Evolutionary conservation across 1,140 invertebrate genomes (phyloP).

Genomic region (Cylas formicarius): DNA sequence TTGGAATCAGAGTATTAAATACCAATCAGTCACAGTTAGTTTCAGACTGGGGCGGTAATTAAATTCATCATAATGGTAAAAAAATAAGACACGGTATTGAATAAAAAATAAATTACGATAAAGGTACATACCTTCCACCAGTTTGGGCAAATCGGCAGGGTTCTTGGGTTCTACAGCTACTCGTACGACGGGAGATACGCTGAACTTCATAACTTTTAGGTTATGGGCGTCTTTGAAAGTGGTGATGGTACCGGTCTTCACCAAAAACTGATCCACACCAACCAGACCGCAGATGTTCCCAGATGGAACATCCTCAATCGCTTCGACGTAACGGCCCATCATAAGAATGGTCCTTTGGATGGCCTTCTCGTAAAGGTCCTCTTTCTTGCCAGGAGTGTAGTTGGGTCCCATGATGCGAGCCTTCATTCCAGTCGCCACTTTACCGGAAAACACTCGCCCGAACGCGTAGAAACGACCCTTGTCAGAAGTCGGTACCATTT

Average conservation of each 20-base stretch:
- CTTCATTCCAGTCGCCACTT: slow-evolving; percentile 89
- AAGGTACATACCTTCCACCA: slow-evolving; percentile 75
- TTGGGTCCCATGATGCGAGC: slow-evolving; percentile 98
- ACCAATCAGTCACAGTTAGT: slow-evolving; percentile 20
- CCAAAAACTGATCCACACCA: slow-evolving; percentile 98
- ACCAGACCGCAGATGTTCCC: slow-evolving; percentile 99
- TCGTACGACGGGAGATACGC: slow-evolving; percentile 97
- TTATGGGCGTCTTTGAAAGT: slow-evolving; percentile 99
- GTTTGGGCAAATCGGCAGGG: slow-evolving; percentile 96
- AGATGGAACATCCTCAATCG: slow-evolving; percentile 98
- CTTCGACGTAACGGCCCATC: slow-evolving; percentile 99
- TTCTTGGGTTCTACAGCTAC: slow-evolving; percentile 99
- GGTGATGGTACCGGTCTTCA: slow-evolving; percentile 99
- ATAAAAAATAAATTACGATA: slow-evolving; percentile 3
- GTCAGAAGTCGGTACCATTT: slow-evolving; percentile 99
- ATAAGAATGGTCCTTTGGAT: slow-evolving; percentile 99
- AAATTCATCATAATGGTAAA: slow-evolving; percentile 21
- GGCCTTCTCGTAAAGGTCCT: slow-evolving; percentile 97
- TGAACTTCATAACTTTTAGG: slow-evolving; percentile 98
- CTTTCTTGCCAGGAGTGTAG: slow-evolving; percentile 95
- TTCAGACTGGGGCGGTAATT: slow-evolving; percentile 27
- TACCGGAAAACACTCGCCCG: slow-evolving; percentile 98
- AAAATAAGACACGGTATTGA: slow-evolving; percentile 7
- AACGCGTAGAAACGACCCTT: slow-evolving; percentile 99
- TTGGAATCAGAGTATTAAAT: slow-evolving; percentile 8